Evolutionary conservation across 2,113 vertebrate genomes (phyloP), one percentile per base, ranked within the genome.

Genomic region (Scolopax mira): DNA sequence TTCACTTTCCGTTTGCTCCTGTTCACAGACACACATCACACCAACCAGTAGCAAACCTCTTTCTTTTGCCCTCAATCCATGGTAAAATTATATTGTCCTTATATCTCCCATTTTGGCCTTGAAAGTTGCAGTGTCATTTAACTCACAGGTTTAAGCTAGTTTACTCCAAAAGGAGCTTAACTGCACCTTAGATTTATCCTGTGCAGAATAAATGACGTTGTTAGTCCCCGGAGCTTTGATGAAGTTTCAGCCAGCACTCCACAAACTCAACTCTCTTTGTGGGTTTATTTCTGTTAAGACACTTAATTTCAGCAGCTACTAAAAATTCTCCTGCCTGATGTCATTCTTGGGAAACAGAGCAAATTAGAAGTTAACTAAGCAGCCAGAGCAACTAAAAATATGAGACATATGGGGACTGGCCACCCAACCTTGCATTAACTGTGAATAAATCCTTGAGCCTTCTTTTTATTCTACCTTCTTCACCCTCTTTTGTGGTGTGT

Each of bases 251-350:
- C 51, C 24, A 71, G 33, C 30, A 21, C 24, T 57, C 62, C 66
- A 69, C 73, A 82, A 64, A 67, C 60, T 60, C 39, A 91, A 77
- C 39, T 75, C 31, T 78, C 51, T 66, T 74, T 37, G 35, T 81
- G 49, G 11, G 13, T 86, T 83, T 88, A 81, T 86, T 94, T 88
- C 64, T 83, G 33, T 85, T 74, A 42, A 73, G 60, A 91, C 60
- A 60, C 33, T 60, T 93, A 48, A 84, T 92, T 96, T 90, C 52
- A 86, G 41, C 48, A 75, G 62, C 30, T 90, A 70, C 79, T 93
- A 95, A 90, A 91, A 60, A 60, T 84, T 89, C 18, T 55, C 81
- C 37, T 78, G 16, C 48, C 75, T 96, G 90, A 93, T 88, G 41
- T 54, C 60, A 84, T 92, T 83, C 30, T 31, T 75, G 70, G 27